These are phyloP conservation scores for Phengaris arion DNA, from an alignment of 2,888 invertebrate species.

Conservation along the genomic window DNA sequence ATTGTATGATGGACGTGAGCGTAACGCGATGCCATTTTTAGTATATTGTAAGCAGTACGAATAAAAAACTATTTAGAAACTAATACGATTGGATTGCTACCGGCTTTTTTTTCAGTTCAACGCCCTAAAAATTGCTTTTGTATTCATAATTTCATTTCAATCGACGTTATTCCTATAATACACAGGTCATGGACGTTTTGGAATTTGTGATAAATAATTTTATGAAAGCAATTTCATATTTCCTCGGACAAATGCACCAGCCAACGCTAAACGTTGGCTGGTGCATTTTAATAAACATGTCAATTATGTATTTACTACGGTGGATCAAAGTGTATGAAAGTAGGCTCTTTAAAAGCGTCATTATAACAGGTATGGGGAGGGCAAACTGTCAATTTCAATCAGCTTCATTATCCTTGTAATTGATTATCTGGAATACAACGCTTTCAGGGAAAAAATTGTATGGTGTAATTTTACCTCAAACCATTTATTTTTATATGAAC, in stretches of 20 bases:
- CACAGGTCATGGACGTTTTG: constrained; percentile 9
- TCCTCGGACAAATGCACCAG: constrained; percentile 23
- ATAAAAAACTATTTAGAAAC: constrained; percentile 47
- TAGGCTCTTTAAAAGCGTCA: constrained; percentile 14
- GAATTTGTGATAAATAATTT: background rate
- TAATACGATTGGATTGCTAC: constrained; percentile 43
- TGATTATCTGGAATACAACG: constrained; percentile 20
- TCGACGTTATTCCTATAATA: constrained; percentile 8
- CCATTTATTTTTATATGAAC: background rate
- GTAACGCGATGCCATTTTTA: constrained; percentile 53
- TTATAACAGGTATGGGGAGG: constrained; percentile 15
- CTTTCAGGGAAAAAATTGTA: constrained; percentile 11
- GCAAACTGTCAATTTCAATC: constrained; percentile 28
- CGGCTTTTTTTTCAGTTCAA: constrained; percentile 38
- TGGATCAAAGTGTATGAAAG: constrained; percentile 8
- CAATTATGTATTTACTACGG: constrained; percentile 21
- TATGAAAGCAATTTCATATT: constrained; percentile 17
- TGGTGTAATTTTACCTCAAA: constrained; percentile 3
- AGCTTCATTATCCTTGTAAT: constrained; percentile 23
- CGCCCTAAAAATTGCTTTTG: constrained; percentile 23
- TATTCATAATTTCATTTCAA: constrained; percentile 20
- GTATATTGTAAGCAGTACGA: constrained; percentile 50
- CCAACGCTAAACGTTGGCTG: constrained; percentile 4
- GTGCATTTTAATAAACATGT: constrained; percentile 22
- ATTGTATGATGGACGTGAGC: constrained; percentile 66